A percentile compares a stretch with the other conserved stretches of the same genome.
Evolutionary conservation across 1,140 invertebrate genomes (phyloP).

Genomic region (Ectropis grisescens): DNA sequence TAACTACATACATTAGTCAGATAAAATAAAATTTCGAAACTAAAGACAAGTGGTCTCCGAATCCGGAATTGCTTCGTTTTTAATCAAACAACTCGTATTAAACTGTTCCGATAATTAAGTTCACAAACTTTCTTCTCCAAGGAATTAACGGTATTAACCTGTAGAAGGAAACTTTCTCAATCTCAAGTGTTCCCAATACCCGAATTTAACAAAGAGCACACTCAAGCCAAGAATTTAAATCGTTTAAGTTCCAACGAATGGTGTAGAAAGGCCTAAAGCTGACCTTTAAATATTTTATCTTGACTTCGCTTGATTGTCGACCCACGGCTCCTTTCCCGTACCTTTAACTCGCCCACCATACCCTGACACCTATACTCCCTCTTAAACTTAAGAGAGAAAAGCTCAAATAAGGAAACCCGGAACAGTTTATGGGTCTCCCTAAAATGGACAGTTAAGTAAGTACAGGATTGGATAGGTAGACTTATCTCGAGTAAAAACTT

Average conservation of each 20-base stretch:
- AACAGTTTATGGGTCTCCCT: slow-evolving; percentile 24
- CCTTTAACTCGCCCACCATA: slow-evolving; percentile 36
- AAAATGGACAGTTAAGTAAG: slow-evolving; percentile 22
- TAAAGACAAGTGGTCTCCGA: no score
- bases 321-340: slow-evolving; percentile 37
- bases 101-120: no score
- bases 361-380: slow-evolving; percentile 29
- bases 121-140: no score
- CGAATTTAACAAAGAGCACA: slow-evolving; percentile 12
- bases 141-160: no score
- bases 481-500: slow-evolving; percentile 39
- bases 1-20: no score
- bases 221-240: slow-evolving; percentile 36
- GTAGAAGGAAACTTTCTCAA: no score
- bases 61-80: no score
- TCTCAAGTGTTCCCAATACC: slow-evolving; percentile 1
- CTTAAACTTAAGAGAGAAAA: slow-evolving; percentile 12
- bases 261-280: slow-evolving; percentile 27
- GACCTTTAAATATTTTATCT: slow-evolving; percentile 66
- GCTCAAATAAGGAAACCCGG: slow-evolving; percentile 21
- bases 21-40: no score
- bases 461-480: slow-evolving; percentile 33
- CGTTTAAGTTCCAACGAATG: slow-evolving; percentile 27
- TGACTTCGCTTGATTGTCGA: slow-evolving; percentile 50
- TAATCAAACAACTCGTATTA: no score